Evolutionary conservation across 2,888 invertebrate species (phyloP), one percentile per base, ranked within the genome.

Genomic region (Drosophila paranaensis): DNA sequence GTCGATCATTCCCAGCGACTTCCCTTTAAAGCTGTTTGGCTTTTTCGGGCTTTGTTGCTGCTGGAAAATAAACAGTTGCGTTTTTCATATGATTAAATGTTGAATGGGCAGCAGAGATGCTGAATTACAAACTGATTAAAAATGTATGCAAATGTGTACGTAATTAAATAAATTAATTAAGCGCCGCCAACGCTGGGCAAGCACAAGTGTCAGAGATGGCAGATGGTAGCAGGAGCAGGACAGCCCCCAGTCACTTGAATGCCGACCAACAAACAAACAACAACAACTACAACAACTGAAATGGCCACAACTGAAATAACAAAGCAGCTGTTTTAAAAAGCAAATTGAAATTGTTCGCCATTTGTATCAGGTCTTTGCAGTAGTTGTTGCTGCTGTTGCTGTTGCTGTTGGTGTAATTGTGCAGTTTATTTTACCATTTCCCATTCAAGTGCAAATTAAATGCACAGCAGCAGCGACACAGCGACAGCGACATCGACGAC

Each of bases 121-220:
- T 48, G 54, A 82, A 74, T 85, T 81, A 74, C 89, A 73, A 81
- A 74, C 87, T 77, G 77, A 81, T 90, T 81, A 78, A 86, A 90
- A 90, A 73, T 87, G 75, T 70, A 87, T 86, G 81, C 77, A 83
- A 86, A 90, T 86, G 83, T 78, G 71, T 65, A 63, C 81, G 89
- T 89, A 90, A 87, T 87, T 87, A 90, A 90, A 87, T 90, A 88
- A 90, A 81, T 87, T 90, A 90, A 87, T 87, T 90, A 90, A 86
- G 79, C 83, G 57, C 37, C 57, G 60, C 62, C 39, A 67, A 16
- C 39, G 25, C 48, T 46, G 70, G 46, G 45, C 69, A 71, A 68
- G 72, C 60, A 64, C 64, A 54, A 25, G 27, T 11, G 53, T 51
- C 27, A 14, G 40, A 14, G 40, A 10, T 10, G n/a, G 43, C 3